phyloP scores from a whole-genome alignment of 2,113 vertebrate genomes.

The Castor canadensis region DNA sequence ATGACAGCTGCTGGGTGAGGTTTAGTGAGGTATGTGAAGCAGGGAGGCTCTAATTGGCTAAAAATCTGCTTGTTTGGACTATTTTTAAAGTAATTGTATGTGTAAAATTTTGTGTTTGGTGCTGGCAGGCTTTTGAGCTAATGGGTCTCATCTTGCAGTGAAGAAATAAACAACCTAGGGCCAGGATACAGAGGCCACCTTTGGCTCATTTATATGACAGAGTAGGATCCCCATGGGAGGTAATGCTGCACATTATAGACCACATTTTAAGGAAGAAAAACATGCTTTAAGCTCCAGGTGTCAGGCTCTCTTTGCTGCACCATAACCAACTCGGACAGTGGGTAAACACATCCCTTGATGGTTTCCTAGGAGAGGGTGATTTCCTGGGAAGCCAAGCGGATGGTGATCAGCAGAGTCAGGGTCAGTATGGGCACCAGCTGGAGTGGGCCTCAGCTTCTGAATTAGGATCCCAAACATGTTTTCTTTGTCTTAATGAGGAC shows the following conservation, averaged over 20 bases:
- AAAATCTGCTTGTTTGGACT: neutral
- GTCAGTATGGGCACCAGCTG: neutral
- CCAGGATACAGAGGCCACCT: neutral
- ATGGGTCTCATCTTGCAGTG: neutral
- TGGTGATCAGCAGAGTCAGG: neutral
- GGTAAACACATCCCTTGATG: neutral
- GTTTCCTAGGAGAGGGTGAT: neutral
- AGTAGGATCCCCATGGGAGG: neutral
- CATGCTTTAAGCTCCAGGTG: neutral
- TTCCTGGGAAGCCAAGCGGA: neutral
- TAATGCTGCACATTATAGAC: neutral
- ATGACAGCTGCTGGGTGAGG: neutral
- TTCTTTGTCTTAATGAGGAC: neutral
- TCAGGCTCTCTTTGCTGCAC: neutral
- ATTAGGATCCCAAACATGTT: neutral
- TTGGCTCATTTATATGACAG: neutral
- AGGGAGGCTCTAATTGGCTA: neutral
- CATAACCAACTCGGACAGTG: neutral
- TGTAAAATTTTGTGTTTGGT: neutral
- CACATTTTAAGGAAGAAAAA: neutral
- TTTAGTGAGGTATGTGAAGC: neutral
- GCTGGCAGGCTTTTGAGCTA: neutral
- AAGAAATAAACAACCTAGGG: neutral
- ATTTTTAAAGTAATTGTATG: constrained; percentile 26
- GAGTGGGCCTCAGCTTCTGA: neutral